phyloP scores from a whole-genome alignment of 1,140 invertebrate genomes.

The Nasonia vitripennis region DNA sequence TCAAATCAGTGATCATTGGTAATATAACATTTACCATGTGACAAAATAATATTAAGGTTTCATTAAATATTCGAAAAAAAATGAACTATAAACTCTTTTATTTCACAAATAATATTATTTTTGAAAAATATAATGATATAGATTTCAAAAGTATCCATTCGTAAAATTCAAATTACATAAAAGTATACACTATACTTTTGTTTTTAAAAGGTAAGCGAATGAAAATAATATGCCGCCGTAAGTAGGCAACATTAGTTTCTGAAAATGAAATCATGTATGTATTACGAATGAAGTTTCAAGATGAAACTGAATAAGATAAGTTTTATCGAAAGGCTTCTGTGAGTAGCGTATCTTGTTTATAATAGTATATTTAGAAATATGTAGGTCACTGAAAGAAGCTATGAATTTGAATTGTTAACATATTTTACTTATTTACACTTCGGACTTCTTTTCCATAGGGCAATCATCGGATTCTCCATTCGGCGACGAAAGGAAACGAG shows the following conservation, averaged over 20 bases:
- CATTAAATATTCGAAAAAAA: conserved; percentile 6
- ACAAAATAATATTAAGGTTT: not conserved
- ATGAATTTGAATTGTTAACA: conserved; percentile 49
- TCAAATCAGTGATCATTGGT: not conserved
- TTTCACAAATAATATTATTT: conserved; percentile 45
- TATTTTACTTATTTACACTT: conserved; percentile 55
- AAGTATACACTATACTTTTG: conserved; percentile 39
- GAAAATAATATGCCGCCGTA: conserved; percentile 1
- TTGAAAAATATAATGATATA: conserved; percentile 45
- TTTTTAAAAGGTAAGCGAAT: conserved; percentile 21
- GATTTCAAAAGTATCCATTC: conserved; percentile 37
- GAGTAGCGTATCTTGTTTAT: conserved; percentile 21
- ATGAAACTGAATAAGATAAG: conserved; percentile 28
- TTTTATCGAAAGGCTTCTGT: conserved; percentile 1
- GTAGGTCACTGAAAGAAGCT: conserved; percentile 47
- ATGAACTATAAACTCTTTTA: conserved; percentile 40
- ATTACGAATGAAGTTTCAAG: conserved; percentile 22
- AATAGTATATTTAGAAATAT: conserved; percentile 40
- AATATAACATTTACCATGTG: not conserved
- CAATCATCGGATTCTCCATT: conserved; percentile 36
- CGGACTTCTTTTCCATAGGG: conserved; percentile 44
- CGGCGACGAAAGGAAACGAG: conserved; percentile 39
- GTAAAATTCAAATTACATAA: conserved; percentile 42
- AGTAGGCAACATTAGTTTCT: conserved; percentile 10
- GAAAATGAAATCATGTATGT: conserved; percentile 14